phyloP scores from a whole-genome alignment of 2,797 vertebrate genomes.

The Eutrigla gurnardus region DNA sequence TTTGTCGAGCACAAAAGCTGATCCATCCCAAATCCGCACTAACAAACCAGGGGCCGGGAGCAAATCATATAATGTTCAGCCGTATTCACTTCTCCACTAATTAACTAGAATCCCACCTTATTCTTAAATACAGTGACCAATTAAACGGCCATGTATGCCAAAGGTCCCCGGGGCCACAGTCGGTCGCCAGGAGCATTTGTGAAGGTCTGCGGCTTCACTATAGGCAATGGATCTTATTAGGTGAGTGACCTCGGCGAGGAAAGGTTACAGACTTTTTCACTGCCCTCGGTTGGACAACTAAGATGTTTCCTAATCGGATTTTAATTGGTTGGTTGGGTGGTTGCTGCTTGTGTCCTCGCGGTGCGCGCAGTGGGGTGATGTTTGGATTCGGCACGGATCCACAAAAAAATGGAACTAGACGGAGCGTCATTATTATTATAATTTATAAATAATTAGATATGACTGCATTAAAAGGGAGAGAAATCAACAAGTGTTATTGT shows the following conservation, averaged over 20 bases:
- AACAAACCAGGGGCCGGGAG: conserved; percentile 88
- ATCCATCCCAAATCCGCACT: conserved; percentile 91
- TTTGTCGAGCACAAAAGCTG: conserved; percentile 95
- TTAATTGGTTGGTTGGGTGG: conserved; percentile 82
- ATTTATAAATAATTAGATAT: not conserved
- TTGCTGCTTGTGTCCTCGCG: conserved; percentile 66
- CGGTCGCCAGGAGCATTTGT: conserved; percentile 90
- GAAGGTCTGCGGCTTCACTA: conserved; percentile 88
- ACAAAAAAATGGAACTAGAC: conserved; percentile 8
- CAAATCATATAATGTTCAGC: conserved; percentile 91
- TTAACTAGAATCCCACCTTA: conserved; percentile 95
- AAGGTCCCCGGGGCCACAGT: conserved; percentile 87
- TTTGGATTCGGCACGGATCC: conserved; percentile 46
- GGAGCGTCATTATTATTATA: not conserved
- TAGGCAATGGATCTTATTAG: conserved; percentile 94
- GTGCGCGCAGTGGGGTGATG: conserved; percentile 47
- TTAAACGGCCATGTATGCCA: conserved; percentile 92
- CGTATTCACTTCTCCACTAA: conserved; percentile 93
- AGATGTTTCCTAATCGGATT: conserved; percentile 88
- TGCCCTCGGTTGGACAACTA: conserved; percentile 80
- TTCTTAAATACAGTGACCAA: conserved; percentile 91
- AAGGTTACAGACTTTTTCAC: conserved; percentile 82
- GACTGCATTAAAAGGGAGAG: not conserved
- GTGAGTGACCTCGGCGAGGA: conserved; percentile 79
- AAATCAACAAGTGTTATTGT: conserved; percentile 52